Percentiles rank a stretch among this genome's conserved stretches.
These are phyloP conservation scores for Coreoperca whiteheadi DNA, from an alignment of 2,113 vertebrate species.

Conservation along the genomic window DNA sequence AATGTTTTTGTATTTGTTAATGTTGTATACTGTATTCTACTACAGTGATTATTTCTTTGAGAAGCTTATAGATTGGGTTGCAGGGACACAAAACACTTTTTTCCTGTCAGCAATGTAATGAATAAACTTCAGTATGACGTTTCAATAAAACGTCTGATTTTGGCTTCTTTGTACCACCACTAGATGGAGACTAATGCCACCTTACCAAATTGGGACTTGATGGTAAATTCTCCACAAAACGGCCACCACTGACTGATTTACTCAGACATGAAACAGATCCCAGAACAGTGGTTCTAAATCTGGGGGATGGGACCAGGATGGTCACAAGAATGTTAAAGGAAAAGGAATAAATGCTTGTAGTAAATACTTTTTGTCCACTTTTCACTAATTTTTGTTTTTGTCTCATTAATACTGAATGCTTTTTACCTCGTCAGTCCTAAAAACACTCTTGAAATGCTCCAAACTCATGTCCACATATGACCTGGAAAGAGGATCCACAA, in stretches of 20 bases:
- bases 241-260: neutral
- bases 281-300: neutral
- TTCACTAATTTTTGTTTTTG: neutral
- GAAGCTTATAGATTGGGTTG: neutral
- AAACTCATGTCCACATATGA: neutral
- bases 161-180: conserved; percentile 1
- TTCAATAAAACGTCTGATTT: rapidly evolving
- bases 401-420: too few relatives aligned
- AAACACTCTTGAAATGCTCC: too few relatives aligned
- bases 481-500: neutral
- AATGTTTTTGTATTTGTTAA: neutral
- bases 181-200: conserved; percentile 14
- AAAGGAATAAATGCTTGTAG: neutral
- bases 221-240: neutral
- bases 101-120: neutral
- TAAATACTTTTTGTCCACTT: neutral
- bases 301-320: neutral
- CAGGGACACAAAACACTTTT: neutral
- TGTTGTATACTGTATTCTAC: neutral
- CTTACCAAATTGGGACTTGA: neutral
- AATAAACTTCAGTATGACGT: conserved; percentile 5
- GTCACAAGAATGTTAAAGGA: neutral
- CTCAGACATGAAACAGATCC: neutral
- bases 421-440: too few relatives aligned
- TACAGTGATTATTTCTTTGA: neutral